Percentiles rank a stretch among this genome's conserved stretches.
Conservation (phyloP, 2,888 invertebrate species). For the Alloplasta piceator region DNA sequence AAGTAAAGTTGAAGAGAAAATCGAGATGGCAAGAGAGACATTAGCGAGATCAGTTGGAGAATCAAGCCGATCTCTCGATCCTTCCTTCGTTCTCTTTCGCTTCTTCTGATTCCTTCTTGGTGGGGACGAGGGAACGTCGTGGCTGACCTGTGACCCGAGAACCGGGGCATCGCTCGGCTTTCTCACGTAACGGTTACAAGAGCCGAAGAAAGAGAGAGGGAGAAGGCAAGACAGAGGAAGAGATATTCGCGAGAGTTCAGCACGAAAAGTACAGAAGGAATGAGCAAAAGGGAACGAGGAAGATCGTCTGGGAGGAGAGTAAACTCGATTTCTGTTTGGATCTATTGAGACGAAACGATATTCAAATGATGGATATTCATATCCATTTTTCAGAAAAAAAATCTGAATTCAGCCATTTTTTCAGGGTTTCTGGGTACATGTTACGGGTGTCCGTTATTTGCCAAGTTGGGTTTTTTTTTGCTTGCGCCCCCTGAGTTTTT, state of each 20-base stretch:
- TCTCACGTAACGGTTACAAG: slow-evolving; percentile 81
- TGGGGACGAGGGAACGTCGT: slow-evolving; percentile 73
- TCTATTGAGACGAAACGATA: too few species aligned
- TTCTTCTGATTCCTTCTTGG: slow-evolving; percentile 50
- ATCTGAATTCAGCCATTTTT: too few species aligned
- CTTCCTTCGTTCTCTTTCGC: neutral
- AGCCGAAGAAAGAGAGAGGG: slow-evolving; percentile 44
- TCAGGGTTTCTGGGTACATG: too few species aligned
- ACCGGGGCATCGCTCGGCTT: slow-evolving; percentile 80
- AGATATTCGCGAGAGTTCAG: slow-evolving; percentile 2
- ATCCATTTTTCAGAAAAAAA: too few species aligned
- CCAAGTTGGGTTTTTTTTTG: too few species aligned
- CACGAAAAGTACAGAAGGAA: slow-evolving; percentile 20
- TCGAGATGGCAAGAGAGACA: neutral
- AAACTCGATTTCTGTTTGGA: slow-evolving; percentile 10
- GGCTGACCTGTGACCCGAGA: slow-evolving; percentile 79
- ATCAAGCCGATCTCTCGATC: neutral
- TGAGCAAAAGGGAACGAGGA: slow-evolving; percentile 34
- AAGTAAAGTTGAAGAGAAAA: slow-evolving; percentile 9
- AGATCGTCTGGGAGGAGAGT: slow-evolving; percentile 53
- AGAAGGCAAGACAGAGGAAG: slow-evolving; percentile 41
- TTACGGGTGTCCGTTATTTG: too few species aligned
- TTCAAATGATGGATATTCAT: too few species aligned
- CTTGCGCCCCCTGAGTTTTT: too few species aligned
- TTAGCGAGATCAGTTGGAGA: neutral